Percentiles rank a stretch among this genome's conserved stretches.
Evolutionary conservation across 2,113 vertebrate genomes (phyloP).

Genomic region (Cisticola juncidis): DNA sequence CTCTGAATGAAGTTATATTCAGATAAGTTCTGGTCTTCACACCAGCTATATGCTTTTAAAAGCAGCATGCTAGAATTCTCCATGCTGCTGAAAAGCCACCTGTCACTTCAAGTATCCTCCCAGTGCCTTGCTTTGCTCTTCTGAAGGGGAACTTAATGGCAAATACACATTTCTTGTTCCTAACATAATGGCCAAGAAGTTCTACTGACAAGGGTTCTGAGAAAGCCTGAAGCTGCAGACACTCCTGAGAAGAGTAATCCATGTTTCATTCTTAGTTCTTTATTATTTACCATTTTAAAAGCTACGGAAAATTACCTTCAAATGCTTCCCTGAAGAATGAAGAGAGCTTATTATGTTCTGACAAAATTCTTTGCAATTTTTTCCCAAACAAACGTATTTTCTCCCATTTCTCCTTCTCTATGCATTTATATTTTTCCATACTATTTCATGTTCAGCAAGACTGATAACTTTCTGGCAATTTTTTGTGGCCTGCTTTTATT

Average conservation of each 20-base stretch:
- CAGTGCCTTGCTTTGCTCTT: not conserved
- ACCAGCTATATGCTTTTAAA: not conserved
- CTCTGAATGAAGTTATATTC: not conserved
- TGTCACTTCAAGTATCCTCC: not conserved
- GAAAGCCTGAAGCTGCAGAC: not conserved
- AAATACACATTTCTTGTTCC: not conserved
- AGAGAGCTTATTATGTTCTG: not conserved
- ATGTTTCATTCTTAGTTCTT: not conserved
- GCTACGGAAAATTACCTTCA: not conserved
- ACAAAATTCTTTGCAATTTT: not conserved
- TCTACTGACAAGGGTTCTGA: not conserved
- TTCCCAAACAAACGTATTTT: not conserved
- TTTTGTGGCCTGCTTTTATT: not conserved
- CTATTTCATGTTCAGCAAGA: not conserved
- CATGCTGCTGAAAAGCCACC: not conserved
- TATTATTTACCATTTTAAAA: not conserved
- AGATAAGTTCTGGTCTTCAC: not conserved
- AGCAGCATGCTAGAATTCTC: not conserved
- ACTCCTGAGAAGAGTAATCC: not conserved
- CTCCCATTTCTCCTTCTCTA: not conserved
- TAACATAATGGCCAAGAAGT: not conserved
- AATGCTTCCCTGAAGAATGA: not conserved
- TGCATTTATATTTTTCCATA: not conserved
- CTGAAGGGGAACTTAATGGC: not conserved
- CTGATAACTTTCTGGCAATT: not conserved